A percentile compares a stretch with the other conserved stretches of the same genome.
Evolutionary conservation across 2,797 vertebrate species (phyloP).

Genomic region (Bradypus variegatus): DNA sequence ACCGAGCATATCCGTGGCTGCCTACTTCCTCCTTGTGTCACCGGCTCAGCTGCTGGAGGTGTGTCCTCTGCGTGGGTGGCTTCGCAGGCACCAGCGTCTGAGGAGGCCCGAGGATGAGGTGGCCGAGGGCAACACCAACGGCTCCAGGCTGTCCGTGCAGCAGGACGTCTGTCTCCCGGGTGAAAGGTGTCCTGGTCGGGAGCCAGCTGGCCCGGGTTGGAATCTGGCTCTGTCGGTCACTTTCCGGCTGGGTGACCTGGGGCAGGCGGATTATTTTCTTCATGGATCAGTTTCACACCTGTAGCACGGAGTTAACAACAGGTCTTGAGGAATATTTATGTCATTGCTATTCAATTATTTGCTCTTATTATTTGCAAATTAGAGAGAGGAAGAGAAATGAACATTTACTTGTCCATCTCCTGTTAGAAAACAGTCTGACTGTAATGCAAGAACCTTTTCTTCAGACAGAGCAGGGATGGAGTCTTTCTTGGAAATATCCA

Average conservation of each 20-base stretch:
- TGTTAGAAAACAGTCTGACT: neutral
- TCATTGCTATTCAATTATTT: neutral
- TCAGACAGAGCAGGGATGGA: constrained; percentile 1
- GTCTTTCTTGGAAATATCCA: constrained; percentile 32
- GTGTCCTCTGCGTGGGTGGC: neutral
- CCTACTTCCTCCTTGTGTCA: too few relatives aligned
- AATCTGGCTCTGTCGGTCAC: neutral
- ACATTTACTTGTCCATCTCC: neutral
- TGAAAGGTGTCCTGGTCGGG: neutral
- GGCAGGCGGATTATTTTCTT: neutral
- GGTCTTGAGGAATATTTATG: neutral
- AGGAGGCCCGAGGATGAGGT: neutral
- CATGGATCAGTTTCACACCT: neutral
- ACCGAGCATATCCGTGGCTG: neutral
- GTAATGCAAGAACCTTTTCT: neutral
- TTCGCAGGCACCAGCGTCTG: constrained; percentile 1
- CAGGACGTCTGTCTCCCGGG: neutral
- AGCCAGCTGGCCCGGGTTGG: neutral
- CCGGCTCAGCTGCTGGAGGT: too few relatives aligned
- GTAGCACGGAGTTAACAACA: neutral
- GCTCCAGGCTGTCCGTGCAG: neutral
- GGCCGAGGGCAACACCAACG: neutral
- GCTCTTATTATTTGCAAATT: neutral
- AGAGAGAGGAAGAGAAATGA: neutral
- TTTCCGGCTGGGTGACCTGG: neutral